Base-by-base conservation (phyloP, 1,140 invertebrate genomes). In the Lepidurus arcticus region DNA sequence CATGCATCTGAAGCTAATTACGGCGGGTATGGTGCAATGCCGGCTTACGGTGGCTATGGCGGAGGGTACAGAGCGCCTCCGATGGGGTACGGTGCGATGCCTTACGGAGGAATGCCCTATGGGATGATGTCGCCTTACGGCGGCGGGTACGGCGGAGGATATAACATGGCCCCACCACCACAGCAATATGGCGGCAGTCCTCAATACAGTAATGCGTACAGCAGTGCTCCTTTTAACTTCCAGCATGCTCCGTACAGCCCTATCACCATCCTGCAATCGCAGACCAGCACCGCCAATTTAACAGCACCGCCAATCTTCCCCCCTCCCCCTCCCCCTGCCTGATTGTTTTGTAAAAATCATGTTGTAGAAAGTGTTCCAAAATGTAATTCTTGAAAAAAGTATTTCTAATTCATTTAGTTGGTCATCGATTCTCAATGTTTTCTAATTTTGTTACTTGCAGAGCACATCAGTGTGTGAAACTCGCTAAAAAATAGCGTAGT, bases 271-370 rank as follows among this genome's bases (percentile, higher is more conserved):
- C 53, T 65, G 4, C 53, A 65, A 3, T 65, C 53, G 7, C 53
- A 65, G 53, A 65, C 53, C 6, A 65, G 53, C 13, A 65, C 53
- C 53, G 53, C 53, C 21, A 65, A 65, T 65, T 65, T 65, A 65
- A 65, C 53, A n/a, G n/a, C n/a, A n/a, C n/a, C n/a, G n/a, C 34
- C 34, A 34, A 34, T 34, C 2, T 34, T 34, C 1, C 1, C 2
- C 1, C 26, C 34, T 34, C 0, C 34, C 4, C 34, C 34, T 34
- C 34, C 2, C 34, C 34, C 34, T 34, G 34, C 34, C 34, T 34
- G 34, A 34, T 34, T 34, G 3, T 4, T 34, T 34, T 34, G 34
- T 34, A 34, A 34, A 34, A 34, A 34, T 34, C 34, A 34, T 3
- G 34, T 34, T 34, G 34, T 34, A 34, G 4, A 34, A 34, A 34